Percentiles rank a stretch among this genome's conserved stretches.
These are phyloP conservation scores for Bryconaethiops microstoma DNA, from an alignment of 2,797 vertebrate genomes.

Conservation along the genomic window DNA sequence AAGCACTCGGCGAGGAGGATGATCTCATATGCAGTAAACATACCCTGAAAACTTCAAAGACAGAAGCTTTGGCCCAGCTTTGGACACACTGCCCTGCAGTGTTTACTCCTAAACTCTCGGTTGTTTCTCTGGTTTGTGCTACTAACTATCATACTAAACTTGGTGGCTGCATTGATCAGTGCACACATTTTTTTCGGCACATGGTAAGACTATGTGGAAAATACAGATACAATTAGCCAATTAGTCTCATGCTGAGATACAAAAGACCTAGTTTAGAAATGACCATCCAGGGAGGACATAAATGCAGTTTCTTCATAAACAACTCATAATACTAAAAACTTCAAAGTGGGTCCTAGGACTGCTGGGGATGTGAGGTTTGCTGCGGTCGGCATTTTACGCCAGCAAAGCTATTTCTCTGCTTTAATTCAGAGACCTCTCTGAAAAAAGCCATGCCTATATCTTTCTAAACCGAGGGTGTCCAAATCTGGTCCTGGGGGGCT, in stretches of 20 bases:
- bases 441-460: background rate
- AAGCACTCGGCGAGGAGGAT: background rate
- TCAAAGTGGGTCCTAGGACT: background rate
- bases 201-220: background rate
- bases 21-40: background rate
- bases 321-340: background rate
- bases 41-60: background rate
- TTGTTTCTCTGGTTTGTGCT: background rate
- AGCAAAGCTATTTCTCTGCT: background rate
- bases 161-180: background rate
- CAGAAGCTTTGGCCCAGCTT: too few relatives aligned
- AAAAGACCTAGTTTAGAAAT: background rate
- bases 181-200: background rate
- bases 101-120: background rate
- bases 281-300: background rate
- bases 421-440: background rate
- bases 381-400: background rate
- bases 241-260: conserved; percentile 1
- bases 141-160: background rate
- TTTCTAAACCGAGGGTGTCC: background rate
- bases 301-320: background rate
- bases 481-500: too few relatives aligned
- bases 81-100: background rate
- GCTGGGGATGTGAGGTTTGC: background rate
- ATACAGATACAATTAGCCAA: background rate